Evolutionary conservation across 2,113 vertebrate genomes (phyloP), one percentile per base, ranked within the genome.

Genomic region (Ornithorhynchus anatinus): DNA sequence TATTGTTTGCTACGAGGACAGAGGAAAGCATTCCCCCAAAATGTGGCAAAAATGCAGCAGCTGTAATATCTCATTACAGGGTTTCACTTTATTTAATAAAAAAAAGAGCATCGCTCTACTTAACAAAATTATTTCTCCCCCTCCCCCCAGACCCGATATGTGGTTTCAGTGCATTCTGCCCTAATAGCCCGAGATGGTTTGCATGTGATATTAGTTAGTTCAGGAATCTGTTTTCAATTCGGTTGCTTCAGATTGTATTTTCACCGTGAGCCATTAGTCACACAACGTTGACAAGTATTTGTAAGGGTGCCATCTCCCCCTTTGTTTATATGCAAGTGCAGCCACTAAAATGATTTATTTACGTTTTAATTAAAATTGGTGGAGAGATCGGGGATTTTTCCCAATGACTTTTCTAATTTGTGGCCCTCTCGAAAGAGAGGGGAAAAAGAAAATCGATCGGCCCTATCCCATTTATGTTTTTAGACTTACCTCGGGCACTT

Each of bases 331-430:
- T 75, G 91, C 90, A 87, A 93, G 90, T 78, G 88, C 90, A 63
- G 87, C 36, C 50, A 81, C 85, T 42, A 87, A 86, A 85, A 88
- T 92, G 93, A 94, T 93, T 94, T 93, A 94, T 94, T 94, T 92
- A 84, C 87, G 88, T 75, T 91, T 93, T 94, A 93, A 94, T 94
- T 94, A 94, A 94, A 93, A 90, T 93, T 88, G 92, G 89, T 91
- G 86, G 93, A 79, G 67, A 91, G 90, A 59, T 85, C 72, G 48
- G 86, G 87, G 91, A 89, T 79, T 89, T 91, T 91, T 84, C 88
- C 86, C 82, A 59, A 78, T 9, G 87, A 89, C 76, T 80, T 85
- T 89, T 92, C 87, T 90, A 90, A 92, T 92, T 91, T 92, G 93
- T 82, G 88, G 87, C 77, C 73, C 83, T 6, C 15, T n/a, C n/a